Evolutionary conservation across 2,797 vertebrate species (phyloP).

Genomic region (Moxostoma hubbsi): DNA sequence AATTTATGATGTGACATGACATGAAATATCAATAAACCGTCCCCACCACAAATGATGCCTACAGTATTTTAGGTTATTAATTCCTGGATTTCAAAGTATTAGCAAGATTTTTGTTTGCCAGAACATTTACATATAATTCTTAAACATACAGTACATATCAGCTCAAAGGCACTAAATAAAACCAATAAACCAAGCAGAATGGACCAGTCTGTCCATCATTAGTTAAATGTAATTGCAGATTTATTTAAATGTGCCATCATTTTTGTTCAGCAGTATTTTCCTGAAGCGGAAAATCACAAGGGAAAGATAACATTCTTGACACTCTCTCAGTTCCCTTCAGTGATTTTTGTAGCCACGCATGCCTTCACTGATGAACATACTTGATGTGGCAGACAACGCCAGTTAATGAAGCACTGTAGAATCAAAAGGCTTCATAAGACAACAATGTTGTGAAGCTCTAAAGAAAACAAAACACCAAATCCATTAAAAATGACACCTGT

Average conservation of each 20-base stretch:
- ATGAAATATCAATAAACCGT: no score
- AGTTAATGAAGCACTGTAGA: constrained; percentile 36
- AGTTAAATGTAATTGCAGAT: constrained; percentile 20
- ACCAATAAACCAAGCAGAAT: background rate
- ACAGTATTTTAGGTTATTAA: no score
- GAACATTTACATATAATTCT: background rate
- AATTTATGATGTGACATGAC: no score
- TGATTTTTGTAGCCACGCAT: background rate
- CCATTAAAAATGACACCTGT: constrained; percentile 41
- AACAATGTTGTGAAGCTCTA: background rate
- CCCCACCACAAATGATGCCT: no score
- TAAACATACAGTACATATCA: constrained; percentile 5
- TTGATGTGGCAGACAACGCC: background rate
- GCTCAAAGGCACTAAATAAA: constrained; percentile 9
- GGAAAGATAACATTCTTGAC: background rate
- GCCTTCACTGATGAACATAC: constrained; percentile 5
- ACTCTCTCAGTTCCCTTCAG: background rate
- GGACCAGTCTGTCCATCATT: constrained; percentile 10
- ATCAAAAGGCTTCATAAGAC: constrained; percentile 38
- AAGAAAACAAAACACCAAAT: constrained; percentile 14
- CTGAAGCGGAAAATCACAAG: background rate
- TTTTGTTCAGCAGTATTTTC: constrained; percentile 6
- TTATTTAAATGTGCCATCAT: constrained; percentile 2
- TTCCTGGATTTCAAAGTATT: no score
- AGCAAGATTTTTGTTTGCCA: no score